Evolutionary conservation across 2,113 vertebrate genomes (phyloP).

Genomic region (Centrocercus urophasianus): DNA sequence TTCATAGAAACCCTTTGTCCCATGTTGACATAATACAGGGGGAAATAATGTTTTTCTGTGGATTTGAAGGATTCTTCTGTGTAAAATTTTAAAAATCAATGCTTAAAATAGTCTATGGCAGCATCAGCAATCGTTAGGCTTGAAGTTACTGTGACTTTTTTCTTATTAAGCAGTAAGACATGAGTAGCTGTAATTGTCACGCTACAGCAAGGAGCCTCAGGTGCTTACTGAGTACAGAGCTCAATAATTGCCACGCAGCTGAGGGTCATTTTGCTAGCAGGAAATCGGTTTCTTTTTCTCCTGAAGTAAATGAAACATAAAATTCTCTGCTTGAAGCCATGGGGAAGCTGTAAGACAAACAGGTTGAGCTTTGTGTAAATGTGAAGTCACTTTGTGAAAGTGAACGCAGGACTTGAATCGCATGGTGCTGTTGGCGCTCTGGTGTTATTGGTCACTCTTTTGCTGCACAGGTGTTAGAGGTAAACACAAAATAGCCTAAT

Average conservation of each 20-base stretch:
- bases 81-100: neutral
- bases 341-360: neutral
- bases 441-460: neutral
- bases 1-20: neutral
- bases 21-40: neutral
- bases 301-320: neutral
- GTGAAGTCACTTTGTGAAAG: neutral
- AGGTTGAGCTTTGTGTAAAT: neutral
- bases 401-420: neutral
- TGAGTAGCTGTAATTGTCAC: neutral
- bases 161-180: neutral
- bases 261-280: neutral
- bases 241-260: neutral
- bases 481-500: neutral
- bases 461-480: rapidly evolving
- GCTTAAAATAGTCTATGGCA: neutral
- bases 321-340: neutral
- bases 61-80: neutral
- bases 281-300: neutral
- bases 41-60: neutral
- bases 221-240: neutral
- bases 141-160: neutral
- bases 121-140: neutral
- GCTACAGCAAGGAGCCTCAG: neutral
- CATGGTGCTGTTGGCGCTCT: neutral